A percentile compares a stretch with the other conserved stretches of the same genome.
These are phyloP conservation scores for Tenebrio molitor DNA, from an alignment of 1,140 invertebrate genomes.

Conservation along the genomic window DNA sequence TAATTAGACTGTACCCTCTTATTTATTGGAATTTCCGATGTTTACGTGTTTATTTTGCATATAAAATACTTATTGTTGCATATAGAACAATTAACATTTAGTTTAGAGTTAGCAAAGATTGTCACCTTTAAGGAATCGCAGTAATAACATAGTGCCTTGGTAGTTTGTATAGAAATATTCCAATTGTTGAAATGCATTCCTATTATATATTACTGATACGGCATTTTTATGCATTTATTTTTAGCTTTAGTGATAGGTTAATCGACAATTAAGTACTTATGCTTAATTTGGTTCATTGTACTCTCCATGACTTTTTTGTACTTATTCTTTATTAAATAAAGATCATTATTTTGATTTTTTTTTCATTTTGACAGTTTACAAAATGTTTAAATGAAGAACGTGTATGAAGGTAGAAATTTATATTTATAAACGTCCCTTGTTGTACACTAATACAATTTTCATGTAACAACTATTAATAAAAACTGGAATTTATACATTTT, in stretches of 20 bases:
- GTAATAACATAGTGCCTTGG: slow-evolving; percentile 23
- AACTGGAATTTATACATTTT: slow-evolving; percentile 37
- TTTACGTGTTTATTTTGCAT: too few species aligned
- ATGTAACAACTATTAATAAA: slow-evolving; percentile 39
- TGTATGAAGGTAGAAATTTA: slow-evolving; percentile 37
- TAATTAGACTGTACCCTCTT: slow-evolving; percentile 6
- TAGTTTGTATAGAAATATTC: slow-evolving; percentile 17
- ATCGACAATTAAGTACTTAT: slow-evolving; percentile 39
- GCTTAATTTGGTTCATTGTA: slow-evolving; percentile 25
- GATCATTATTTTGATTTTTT: too few species aligned
- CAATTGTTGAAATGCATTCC: slow-evolving; percentile 30
- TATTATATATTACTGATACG: slow-evolving; percentile 16
- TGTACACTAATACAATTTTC: slow-evolving; percentile 33
- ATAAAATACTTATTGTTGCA: too few species aligned
- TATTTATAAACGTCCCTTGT: slow-evolving; percentile 24
- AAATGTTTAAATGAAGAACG: too few species aligned
- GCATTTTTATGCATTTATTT: slow-evolving; percentile 36
- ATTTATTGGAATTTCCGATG: too few species aligned
- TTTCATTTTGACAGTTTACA: too few species aligned
- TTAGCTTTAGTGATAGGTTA: slow-evolving; percentile 13
- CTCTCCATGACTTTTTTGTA: slow-evolving; percentile 44
- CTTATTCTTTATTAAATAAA: slow-evolving; percentile 41
- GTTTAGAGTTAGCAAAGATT: too few species aligned
- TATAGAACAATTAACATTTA: too few species aligned
- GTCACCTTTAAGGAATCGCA: slow-evolving; percentile 9